Evolutionary conservation across 2,888 invertebrate species (phyloP).

Genomic region (Rugalucina vietnamica): DNA sequence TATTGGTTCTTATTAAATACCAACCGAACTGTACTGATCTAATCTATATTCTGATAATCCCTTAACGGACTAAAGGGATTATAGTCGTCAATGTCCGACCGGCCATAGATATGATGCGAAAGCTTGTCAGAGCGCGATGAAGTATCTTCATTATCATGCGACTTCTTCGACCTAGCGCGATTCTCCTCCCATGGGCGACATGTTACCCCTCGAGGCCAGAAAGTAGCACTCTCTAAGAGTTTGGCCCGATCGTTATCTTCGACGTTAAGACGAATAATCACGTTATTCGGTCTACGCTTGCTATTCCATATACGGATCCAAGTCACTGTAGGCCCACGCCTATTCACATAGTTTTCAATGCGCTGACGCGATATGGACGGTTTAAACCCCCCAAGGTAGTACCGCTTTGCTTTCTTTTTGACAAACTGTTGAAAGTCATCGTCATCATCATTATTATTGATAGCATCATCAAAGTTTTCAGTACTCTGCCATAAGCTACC

Average conservation of each 20-base stretch:
- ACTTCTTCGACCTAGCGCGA: not conserved
- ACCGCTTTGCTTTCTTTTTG: not conserved
- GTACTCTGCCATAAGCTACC: no score
- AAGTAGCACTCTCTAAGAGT: not conserved
- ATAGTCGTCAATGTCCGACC: constrained; percentile 5
- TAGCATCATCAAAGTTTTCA: not conserved
- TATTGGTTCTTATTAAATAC: not conserved
- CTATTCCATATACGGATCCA: not conserved
- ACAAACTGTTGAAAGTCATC: not conserved
- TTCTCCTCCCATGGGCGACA: not conserved
- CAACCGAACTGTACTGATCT: not conserved
- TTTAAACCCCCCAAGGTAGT: constrained; percentile 4
- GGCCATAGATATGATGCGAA: not conserved
- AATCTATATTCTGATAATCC: not conserved
- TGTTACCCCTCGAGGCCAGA: not conserved
- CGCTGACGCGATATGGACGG: not conserved
- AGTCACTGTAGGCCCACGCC: not conserved
- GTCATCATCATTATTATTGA: not conserved
- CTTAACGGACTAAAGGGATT: not conserved
- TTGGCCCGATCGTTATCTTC: not conserved
- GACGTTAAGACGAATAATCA: not conserved
- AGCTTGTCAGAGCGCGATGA: not conserved
- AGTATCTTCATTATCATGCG: not conserved
- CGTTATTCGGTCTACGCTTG: not conserved
- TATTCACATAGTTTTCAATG: not conserved